A percentile compares a stretch with the other conserved stretches of the same genome.
These are phyloP conservation scores for Hypomesus transpacificus DNA, from an alignment of 2,113 vertebrate genomes.

Conservation along the genomic window DNA sequence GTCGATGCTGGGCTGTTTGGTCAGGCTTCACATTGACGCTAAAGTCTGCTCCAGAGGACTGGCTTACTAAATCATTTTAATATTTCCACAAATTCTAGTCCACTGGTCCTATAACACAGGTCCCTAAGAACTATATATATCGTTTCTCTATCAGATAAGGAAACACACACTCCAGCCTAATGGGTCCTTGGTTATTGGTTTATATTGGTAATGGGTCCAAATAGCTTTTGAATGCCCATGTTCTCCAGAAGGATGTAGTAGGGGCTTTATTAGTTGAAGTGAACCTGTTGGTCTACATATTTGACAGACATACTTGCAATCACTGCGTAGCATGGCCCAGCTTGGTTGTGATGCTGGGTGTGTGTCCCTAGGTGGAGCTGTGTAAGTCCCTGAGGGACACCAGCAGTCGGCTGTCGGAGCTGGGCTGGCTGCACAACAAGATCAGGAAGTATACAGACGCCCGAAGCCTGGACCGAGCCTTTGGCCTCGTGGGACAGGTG, in stretches of 20 bases:
- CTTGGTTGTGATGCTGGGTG: slow-evolving; percentile 7
- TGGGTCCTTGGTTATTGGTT: too few relatives aligned
- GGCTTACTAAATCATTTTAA: background rate
- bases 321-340: too few relatives aligned
- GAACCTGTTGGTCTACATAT: too few relatives aligned
- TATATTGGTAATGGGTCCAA: too few relatives aligned
- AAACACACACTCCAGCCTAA: too few relatives aligned
- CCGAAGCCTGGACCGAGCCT: slow-evolving; percentile 89
- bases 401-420: slow-evolving; percentile 83
- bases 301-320: too few relatives aligned
- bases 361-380: slow-evolving; percentile 76
- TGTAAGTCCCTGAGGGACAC: slow-evolving; percentile 89
- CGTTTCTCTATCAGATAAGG: background rate
- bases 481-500: slow-evolving; percentile 97
- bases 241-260: too few relatives aligned
- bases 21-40: slow-evolving; percentile 33
- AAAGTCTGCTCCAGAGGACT: background rate
- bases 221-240: too few relatives aligned
- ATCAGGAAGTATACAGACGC: slow-evolving; percentile 93
- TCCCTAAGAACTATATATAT: slow-evolving; percentile 39
- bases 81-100: slow-evolving; percentile 7
- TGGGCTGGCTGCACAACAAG: slow-evolving; percentile 98
- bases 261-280: too few relatives aligned
- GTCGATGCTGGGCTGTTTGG: slow-evolving; percentile 61
- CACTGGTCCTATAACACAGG: background rate